Percentiles rank a stretch among this genome's conserved stretches.
Evolutionary conservation across 2,888 invertebrate species (phyloP).

Genomic region (Drosophila melanocephala): DNA sequence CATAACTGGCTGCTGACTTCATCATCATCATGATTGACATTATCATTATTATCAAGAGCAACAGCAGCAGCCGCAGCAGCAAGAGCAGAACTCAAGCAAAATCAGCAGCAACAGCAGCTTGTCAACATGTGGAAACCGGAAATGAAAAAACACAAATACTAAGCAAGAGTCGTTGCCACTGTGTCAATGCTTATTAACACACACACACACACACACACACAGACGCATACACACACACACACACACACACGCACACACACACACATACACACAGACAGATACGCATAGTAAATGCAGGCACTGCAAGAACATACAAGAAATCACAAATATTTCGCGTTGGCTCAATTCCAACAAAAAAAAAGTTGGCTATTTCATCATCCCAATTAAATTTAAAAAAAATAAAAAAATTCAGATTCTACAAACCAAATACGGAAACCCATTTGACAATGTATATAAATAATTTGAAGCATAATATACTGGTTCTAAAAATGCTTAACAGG

Average conservation of each 20-base stretch:
- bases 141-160: conserved; percentile 80
- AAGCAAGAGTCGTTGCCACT: conserved; percentile 74
- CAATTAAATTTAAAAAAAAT: neutral
- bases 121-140: conserved; percentile 81
- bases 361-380: neutral
- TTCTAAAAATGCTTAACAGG: neutral
- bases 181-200: conserved; percentile 75
- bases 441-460: neutral
- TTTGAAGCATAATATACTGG: neutral
- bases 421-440: neutral
- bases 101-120: conserved; percentile 57
- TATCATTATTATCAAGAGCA: conserved; percentile 34
- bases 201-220: conserved; percentile 25
- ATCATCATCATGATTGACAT: conserved; percentile 50
- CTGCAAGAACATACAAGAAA: conserved; percentile 36
- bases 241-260: conserved; percentile 41
- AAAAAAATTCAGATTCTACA: neutral
- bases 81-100: conserved; percentile 33
- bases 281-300: conserved; percentile 18
- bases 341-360: neutral
- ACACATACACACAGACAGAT: conserved; percentile 2
- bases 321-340: conserved; percentile 17
- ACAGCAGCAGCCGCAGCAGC: conserved; percentile 56
- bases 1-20: conserved; percentile 52
- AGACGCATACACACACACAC: too few species aligned